These are phyloP conservation scores for Leptinotarsa haldemani DNA, from an alignment of 2,888 invertebrate species.

Conservation along the genomic window DNA sequence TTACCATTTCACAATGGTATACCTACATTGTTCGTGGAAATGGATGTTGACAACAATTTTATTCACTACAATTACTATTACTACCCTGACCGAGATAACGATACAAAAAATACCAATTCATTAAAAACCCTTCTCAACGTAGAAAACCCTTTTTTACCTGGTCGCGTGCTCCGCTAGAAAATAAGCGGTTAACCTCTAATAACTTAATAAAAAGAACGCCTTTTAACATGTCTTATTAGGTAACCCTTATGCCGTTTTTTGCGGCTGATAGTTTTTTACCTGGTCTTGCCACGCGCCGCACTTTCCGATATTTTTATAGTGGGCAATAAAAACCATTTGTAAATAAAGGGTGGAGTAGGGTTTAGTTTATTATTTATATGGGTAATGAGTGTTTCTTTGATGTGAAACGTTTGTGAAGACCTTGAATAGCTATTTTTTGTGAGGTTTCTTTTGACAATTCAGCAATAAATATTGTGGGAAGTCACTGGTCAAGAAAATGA, in stretches of 20 bases:
- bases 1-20: neutral
- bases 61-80: neutral
- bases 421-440: conserved; percentile 8
- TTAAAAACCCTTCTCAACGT: conserved; percentile 22
- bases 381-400: conserved; percentile 40
- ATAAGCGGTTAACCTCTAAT: conserved; percentile 65
- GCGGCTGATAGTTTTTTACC: conserved; percentile 54
- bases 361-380: conserved; percentile 42
- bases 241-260: conserved; percentile 59
- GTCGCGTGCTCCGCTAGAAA: conserved; percentile 64
- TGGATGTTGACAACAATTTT: conserved; percentile 1
- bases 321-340: conserved; percentile 56
- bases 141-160: conserved; percentile 58
- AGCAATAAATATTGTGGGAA: neutral
- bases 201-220: conserved; percentile 62
- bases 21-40: neutral
- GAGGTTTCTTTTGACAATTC: neutral
- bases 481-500: neutral
- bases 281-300: conserved; percentile 57
- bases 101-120: conserved; percentile 37
- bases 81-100: neutral
- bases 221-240: conserved; percentile 48
- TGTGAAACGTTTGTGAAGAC: neutral
- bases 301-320: conserved; percentile 50
- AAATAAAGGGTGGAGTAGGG: conserved; percentile 58